Conservation (phyloP, 2,113 vertebrate species). For the Orycteropus afer region DNA sequence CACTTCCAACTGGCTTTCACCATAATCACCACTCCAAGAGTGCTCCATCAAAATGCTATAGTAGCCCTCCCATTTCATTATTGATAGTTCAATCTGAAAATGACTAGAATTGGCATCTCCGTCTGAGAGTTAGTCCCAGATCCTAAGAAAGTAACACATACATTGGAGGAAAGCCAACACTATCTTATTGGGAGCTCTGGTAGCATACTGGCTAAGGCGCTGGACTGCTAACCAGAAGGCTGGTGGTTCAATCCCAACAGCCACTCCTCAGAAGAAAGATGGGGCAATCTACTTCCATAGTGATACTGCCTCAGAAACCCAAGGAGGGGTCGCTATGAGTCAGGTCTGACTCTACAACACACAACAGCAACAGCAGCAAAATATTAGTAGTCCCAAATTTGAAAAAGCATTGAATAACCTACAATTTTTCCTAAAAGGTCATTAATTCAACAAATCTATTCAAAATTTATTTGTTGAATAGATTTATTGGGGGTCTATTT, state of each 20-base stretch:
- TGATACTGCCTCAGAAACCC: too few relatives aligned
- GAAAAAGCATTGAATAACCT: background rate
- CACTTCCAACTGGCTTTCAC: background rate
- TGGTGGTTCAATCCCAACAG: too few relatives aligned
- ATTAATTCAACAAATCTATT: background rate
- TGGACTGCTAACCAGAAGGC: too few relatives aligned
- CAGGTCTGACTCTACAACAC: too few relatives aligned
- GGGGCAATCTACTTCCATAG: too few relatives aligned
- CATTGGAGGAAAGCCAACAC: background rate
- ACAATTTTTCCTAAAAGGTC: background rate
- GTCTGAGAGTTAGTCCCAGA: background rate
- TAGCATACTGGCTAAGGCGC: too few relatives aligned
- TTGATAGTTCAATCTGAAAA: background rate
- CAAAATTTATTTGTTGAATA: too few relatives aligned
- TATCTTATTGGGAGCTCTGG: too few relatives aligned
- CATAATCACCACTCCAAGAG: background rate
- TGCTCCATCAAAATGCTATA: rapidly evolving
- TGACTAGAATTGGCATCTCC: background rate
- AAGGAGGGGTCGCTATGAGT: too few relatives aligned
- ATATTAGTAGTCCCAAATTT: background rate
- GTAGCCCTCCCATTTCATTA: too few relatives aligned
- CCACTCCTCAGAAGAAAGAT: too few relatives aligned
- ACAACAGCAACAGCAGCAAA: too few relatives aligned
- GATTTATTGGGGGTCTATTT: background rate
- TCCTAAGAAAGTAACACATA: background rate